Conservation (phyloP, 2,113 vertebrate species). For the Pseudonaja textilis region DNA sequence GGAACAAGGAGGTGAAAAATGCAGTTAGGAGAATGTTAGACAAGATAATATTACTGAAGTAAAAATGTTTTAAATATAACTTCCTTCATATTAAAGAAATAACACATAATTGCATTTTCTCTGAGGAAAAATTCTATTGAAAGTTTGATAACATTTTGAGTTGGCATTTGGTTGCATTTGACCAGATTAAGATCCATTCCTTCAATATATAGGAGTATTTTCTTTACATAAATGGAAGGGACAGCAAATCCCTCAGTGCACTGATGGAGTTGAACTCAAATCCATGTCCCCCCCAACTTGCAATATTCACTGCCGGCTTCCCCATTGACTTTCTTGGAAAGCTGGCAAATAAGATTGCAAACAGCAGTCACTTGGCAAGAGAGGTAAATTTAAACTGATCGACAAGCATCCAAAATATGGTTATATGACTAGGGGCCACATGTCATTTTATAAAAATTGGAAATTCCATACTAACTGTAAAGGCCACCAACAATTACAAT, state of each 20-base stretch:
- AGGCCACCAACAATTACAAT: background rate
- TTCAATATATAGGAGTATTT: background rate
- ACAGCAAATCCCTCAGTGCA: background rate
- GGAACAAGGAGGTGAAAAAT: slow-evolving; percentile 48
- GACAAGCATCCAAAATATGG: background rate
- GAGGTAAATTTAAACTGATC: too few relatives aligned
- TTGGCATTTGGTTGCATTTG: background rate
- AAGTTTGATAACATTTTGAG: background rate
- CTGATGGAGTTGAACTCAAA: background rate
- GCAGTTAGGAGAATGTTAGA: slow-evolving; percentile 33
- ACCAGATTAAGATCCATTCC: background rate
- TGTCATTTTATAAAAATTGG: background rate
- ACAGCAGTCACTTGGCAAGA: background rate
- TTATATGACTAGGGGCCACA: background rate
- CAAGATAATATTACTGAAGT: background rate
- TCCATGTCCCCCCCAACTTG: background rate
- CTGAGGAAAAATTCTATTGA: background rate
- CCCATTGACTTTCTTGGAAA: background rate
- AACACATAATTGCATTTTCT: background rate
- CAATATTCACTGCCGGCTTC: background rate
- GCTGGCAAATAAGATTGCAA: background rate
- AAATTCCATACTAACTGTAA: background rate
- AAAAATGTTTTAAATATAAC: background rate
- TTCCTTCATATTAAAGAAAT: background rate
- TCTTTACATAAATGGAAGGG: background rate